Percentiles rank a stretch among this genome's conserved stretches.
Conservation (phyloP, 2,797 vertebrate genomes). For the Acrossocheilus wenchowensis region DNA sequence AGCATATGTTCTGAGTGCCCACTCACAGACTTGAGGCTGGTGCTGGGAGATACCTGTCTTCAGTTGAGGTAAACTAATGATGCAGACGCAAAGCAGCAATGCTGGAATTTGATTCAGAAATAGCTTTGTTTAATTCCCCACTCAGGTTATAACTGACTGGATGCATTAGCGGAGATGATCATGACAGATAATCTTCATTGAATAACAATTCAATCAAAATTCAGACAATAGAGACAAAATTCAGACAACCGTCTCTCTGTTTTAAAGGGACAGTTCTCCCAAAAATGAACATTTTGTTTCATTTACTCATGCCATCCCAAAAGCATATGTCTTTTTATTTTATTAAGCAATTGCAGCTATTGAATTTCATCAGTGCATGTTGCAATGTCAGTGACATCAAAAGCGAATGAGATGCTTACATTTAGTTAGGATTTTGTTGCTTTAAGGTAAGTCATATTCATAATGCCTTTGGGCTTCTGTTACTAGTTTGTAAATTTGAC, state of each 20-base stretch:
- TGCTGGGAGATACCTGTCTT: conserved; percentile 15
- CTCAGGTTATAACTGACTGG: background rate
- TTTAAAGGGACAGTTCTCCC: background rate
- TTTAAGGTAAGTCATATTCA: background rate
- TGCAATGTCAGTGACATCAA: background rate
- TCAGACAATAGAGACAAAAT: background rate
- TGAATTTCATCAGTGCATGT: background rate
- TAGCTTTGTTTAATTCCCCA: conserved; percentile 6
- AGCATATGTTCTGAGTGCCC: conserved; percentile 49
- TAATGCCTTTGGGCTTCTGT: background rate
- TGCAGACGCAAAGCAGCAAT: background rate
- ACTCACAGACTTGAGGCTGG: conserved; percentile 42
- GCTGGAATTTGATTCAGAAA: background rate
- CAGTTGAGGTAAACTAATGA: background rate
- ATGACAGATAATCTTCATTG: conserved; percentile 22
- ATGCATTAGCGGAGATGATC: conserved; percentile 2
- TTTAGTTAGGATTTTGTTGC: background rate
- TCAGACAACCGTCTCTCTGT: background rate
- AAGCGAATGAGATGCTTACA: background rate
- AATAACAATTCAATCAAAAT: conserved; percentile 17
- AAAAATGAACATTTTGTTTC: background rate
- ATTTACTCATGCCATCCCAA: background rate
- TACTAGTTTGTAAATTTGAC: background rate
- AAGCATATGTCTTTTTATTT: background rate
- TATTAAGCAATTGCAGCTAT: background rate